Evolutionary conservation across 1,140 invertebrate genomes (phyloP).

Genomic region (Luehdorfia chinensis): DNA sequence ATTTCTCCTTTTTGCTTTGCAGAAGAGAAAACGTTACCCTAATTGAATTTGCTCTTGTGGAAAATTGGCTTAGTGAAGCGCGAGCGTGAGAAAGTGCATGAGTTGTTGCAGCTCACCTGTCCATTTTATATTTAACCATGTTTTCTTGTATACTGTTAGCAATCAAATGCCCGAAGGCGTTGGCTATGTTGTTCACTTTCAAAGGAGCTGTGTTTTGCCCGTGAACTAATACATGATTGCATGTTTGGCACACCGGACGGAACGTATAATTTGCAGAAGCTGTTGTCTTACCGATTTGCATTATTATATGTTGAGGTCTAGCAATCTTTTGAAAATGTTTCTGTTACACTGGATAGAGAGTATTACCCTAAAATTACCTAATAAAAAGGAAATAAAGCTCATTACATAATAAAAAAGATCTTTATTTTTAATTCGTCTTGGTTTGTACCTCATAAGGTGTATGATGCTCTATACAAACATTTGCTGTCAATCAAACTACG

Average conservation of each 20-base stretch:
- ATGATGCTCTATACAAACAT: too few species aligned
- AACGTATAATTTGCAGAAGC: conserved; percentile 35
- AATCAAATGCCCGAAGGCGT: conserved; percentile 23
- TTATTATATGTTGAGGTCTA: conserved; percentile 27
- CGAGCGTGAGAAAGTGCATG: conserved; percentile 61
- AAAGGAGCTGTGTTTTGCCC: conserved; percentile 23
- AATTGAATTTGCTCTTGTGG: conserved; percentile 64
- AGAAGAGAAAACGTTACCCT: conserved; percentile 55
- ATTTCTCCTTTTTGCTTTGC: conserved; percentile 35
- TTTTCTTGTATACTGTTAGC: conserved; percentile 24
- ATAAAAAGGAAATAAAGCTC: neutral
- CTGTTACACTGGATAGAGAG: neutral
- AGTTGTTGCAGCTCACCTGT: conserved; percentile 37
- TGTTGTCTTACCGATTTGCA: conserved; percentile 30
- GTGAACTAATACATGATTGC: conserved; percentile 32
- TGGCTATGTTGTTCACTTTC: conserved; percentile 26
- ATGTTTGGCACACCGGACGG: conserved; percentile 20
- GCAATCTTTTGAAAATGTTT: conserved; percentile 12
- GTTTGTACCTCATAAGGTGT: too few species aligned
- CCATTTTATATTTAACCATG: conserved; percentile 26
- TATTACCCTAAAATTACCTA: neutral
- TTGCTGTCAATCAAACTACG: too few species aligned
- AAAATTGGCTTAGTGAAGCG: conserved; percentile 64
- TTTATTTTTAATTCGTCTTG: too few species aligned
- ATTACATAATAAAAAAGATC: too few species aligned